phyloP scores from a whole-genome alignment of 2,888 invertebrate genomes.

The Asteroscopus sphinx region DNA sequence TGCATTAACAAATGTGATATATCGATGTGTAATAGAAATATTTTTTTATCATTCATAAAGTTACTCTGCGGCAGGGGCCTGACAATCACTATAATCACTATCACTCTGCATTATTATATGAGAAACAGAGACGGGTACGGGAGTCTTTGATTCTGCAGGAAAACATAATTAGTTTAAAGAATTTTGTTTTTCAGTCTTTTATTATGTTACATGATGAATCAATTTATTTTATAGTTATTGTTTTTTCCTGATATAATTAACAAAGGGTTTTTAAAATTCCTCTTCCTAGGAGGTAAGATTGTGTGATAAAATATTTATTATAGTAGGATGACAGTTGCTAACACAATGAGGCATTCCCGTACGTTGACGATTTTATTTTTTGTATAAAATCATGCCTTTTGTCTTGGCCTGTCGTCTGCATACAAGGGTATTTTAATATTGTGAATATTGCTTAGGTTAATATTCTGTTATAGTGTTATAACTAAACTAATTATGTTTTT shows the following conservation, averaged over 20 bases:
- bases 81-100: conserved; percentile 74
- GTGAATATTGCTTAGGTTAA: conserved; percentile 81
- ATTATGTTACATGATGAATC: conserved; percentile 56
- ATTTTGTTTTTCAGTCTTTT: conserved; percentile 62
- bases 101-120: conserved; percentile 62
- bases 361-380: conserved; percentile 87
- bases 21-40: conserved; percentile 77
- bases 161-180: conserved; percentile 85
- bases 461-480: conserved; percentile 73
- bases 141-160: conserved; percentile 87
- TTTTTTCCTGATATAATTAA: conserved; percentile 56
- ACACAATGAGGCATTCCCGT: conserved; percentile 87
- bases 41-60: conserved; percentile 77
- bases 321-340: conserved; percentile 88
- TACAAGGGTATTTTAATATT: conserved; percentile 83
- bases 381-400: conserved; percentile 88
- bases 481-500: conserved; percentile 87
- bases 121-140: conserved; percentile 88
- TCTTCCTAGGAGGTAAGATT: conserved; percentile 72
- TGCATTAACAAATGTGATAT: conserved; percentile 81
- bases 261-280: conserved; percentile 68
- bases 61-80: conserved; percentile 82
- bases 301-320: conserved; percentile 87
- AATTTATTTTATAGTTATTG: conserved; percentile 61
- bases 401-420: conserved; percentile 89